These are phyloP conservation scores for Cremastinae sp. DNA, from an alignment of 2,888 invertebrate genomes.

Conservation along the genomic window DNA sequence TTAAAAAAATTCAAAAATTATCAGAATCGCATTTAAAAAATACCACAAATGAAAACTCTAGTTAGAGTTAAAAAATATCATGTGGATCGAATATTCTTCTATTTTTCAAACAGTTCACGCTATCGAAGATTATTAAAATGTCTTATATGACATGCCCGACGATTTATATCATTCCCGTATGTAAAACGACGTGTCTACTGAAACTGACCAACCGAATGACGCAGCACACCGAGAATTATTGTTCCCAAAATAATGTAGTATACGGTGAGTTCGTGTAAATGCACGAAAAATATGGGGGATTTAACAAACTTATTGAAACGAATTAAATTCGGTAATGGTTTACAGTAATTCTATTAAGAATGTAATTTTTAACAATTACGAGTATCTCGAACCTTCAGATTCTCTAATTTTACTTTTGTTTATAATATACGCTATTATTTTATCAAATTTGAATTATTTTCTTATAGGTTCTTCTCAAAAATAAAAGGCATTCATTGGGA, in stretches of 20 bases:
- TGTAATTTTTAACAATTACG: too few relatives aligned
- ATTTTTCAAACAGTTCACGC: slow-evolving; percentile 70
- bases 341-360: too few relatives aligned
- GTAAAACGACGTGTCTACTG: slow-evolving; percentile 39
- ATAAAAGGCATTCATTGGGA: slow-evolving; percentile 84
- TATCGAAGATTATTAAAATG: slow-evolving; percentile 70
- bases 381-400: too few relatives aligned
- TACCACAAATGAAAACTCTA: slow-evolving; percentile 26
- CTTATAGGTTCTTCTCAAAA: slow-evolving; percentile 80
- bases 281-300: background rate
- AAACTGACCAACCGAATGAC: slow-evolving; percentile 36
- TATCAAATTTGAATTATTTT: slow-evolving; percentile 10
- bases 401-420: background rate
- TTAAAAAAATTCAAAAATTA: background rate
- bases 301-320: too few relatives aligned
- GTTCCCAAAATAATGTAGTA: slow-evolving; percentile 6
- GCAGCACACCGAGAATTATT: slow-evolving; percentile 1
- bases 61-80: slow-evolving; percentile 3
- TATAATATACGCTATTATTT: background rate
- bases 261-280: slow-evolving; percentile 38
- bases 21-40: background rate
- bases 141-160: slow-evolving; percentile 65
- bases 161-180: slow-evolving; percentile 35
- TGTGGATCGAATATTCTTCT: slow-evolving; percentile 57
- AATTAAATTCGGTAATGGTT: too few relatives aligned